These are phyloP conservation scores for Thecocarcelia acutangulata DNA, from an alignment of 2,888 invertebrate genomes.

Conservation along the genomic window DNA sequence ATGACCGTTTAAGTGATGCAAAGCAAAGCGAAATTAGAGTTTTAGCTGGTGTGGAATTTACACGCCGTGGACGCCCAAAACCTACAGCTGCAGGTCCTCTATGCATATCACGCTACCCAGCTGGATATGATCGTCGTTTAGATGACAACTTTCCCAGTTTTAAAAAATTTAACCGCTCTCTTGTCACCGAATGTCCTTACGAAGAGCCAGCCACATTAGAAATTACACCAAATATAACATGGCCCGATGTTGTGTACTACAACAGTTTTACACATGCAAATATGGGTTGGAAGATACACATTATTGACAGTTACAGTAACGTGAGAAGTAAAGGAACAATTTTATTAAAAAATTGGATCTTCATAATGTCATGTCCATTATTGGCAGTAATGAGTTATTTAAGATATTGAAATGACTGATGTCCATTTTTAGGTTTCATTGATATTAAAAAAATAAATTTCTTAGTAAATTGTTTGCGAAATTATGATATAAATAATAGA, in stretches of 20 bases:
- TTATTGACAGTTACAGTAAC: constrained; percentile 86
- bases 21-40: constrained; percentile 88
- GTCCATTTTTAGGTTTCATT: constrained; percentile 8
- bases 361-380: constrained; percentile 11
- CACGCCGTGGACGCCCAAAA: constrained; percentile 90
- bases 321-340: constrained; percentile 71
- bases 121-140: constrained; percentile 87
- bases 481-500: no score
- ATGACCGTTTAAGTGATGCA: constrained; percentile 87
- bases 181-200: constrained; percentile 87
- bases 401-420: constrained; percentile 60
- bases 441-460: background rate
- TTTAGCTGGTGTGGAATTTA: constrained; percentile 90
- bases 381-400: constrained; percentile 28
- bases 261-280: constrained; percentile 96
- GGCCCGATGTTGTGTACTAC: constrained; percentile 96
- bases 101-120: constrained; percentile 86
- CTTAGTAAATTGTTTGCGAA: constrained; percentile 1
- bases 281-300: constrained; percentile 97
- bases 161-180: constrained; percentile 91
- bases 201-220: constrained; percentile 88
- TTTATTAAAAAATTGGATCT: background rate
- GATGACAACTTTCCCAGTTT: constrained; percentile 91
- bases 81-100: constrained; percentile 92
- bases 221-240: constrained; percentile 92